phyloP scores from a whole-genome alignment of 1,140 invertebrate species.

The Wiebesia pumilae region DNA sequence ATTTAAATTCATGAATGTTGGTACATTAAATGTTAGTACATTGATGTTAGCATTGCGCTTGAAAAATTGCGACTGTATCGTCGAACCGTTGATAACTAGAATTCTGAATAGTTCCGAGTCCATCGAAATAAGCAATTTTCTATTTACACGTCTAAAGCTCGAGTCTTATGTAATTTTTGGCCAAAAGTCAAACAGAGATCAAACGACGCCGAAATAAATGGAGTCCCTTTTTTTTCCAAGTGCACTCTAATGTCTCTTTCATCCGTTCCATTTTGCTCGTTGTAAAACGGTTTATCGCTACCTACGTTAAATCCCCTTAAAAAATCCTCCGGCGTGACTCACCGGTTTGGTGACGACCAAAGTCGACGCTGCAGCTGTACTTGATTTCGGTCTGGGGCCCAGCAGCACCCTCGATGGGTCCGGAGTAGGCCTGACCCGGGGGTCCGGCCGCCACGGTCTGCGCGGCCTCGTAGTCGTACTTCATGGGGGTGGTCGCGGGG shows the following conservation, averaged over 20 bases:
- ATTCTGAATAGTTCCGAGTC: too few species aligned
- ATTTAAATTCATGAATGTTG: too few species aligned
- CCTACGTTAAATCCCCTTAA: too few species aligned
- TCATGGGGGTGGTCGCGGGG: slow-evolving; percentile 70
- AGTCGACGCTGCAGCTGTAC: slow-evolving; percentile 84
- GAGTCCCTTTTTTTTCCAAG: not conserved
- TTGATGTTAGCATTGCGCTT: too few species aligned
- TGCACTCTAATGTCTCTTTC: not conserved
- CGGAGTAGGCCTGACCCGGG: slow-evolving; percentile 73
- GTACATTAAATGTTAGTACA: too few species aligned
- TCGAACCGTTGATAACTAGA: too few species aligned
- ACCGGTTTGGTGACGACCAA: slow-evolving; percentile 77
- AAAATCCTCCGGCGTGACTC: slow-evolving; percentile 12
- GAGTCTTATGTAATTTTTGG: too few species aligned
- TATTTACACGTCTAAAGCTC: too few species aligned
- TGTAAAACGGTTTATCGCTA: not conserved
- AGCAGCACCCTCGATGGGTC: slow-evolving; percentile 74
- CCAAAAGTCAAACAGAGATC: too few species aligned
- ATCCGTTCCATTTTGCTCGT: not conserved
- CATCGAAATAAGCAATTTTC: too few species aligned
- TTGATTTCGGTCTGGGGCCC: slow-evolving; percentile 81
- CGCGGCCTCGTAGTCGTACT: slow-evolving; percentile 81
- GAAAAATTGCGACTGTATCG: too few species aligned
- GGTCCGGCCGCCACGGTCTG: slow-evolving; percentile 73
- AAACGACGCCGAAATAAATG: too few species aligned